phyloP scores from a whole-genome alignment of 2,113 vertebrate species.

The Arizona elegans region DNA sequence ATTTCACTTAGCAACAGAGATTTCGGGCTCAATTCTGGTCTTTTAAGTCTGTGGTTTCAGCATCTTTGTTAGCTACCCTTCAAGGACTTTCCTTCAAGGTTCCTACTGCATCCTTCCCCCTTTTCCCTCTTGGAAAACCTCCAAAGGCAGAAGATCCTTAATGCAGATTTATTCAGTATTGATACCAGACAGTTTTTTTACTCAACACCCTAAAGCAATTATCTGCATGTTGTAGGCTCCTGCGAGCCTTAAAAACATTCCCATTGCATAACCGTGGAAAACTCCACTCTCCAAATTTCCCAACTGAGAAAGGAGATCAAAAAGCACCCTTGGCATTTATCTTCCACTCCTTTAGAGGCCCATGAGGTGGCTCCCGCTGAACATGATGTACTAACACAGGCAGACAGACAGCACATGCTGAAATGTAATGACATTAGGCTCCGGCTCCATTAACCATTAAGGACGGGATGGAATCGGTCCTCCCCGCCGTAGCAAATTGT shows the following conservation, averaged over 20 bases:
- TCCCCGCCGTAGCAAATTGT: neutral
- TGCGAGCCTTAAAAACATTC: neutral
- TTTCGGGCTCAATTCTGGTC: neutral
- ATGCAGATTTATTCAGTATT: neutral
- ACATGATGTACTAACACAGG: neutral
- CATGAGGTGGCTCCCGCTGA: neutral
- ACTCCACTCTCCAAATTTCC: neutral
- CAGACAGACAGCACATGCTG: neutral
- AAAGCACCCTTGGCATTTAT: fast-evolving
- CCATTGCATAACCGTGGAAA: neutral
- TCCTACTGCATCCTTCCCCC: neutral
- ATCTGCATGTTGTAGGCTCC: neutral
- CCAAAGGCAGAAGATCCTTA: neutral
- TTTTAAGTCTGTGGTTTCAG: neutral
- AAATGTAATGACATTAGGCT: neutral
- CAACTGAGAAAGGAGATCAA: neutral
- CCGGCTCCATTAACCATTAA: neutral
- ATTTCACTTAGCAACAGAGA: neutral
- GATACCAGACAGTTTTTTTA: neutral
- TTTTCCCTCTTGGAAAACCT: neutral
- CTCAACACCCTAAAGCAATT: neutral
- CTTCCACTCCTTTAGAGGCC: neutral
- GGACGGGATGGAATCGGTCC: neutral
- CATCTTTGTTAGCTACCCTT: neutral
- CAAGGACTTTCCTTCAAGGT: neutral